Evolutionary conservation across 1,140 invertebrate genomes (phyloP), one percentile per base, ranked within the genome.

Genomic region (Hormaphis cornu): DNA sequence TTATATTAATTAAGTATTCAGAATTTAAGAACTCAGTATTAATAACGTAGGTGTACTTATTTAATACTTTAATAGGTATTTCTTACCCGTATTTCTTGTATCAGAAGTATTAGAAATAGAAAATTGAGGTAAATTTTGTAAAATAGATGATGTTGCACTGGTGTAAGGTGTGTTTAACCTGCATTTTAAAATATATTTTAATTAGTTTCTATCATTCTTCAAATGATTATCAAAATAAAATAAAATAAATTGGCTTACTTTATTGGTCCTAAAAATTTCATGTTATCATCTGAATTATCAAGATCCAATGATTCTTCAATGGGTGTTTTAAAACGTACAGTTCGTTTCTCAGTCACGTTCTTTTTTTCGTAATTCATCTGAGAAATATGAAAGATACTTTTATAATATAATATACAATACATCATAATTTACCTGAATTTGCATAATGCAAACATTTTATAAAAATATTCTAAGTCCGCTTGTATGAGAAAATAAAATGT

Each of bases 221-320:
- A 16, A 56, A 6, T 20, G 7, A 2, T 8, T 59, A 59, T 42
- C 9, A 26, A 26, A n/a, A 42, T 4, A 59, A 3, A 26, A 26
- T n/a, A 9, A 40, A 16, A 14, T 40, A 37, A 37, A 10, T 9
- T 20, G 5, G 18, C 58, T 61, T 44, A 66, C 61, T 66, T 66
- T 33, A 66, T 66, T 35, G 61, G 61, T 22, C 61, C 61, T 66
- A 66, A 66, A 48, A 66, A 66, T 28, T 66, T 66, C 44, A 48
- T 66, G 46, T 63, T 63, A 22, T 66, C 61, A 12, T 66, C 61
- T 3, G 61, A 48, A 35, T 50, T 16, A 46, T 48, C 28, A 9
- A 66, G 6, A 48, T 66, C 61, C 26, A 66, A 35, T 33, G 61
- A 66, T 12, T 66, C 61, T 66, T 66, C 61, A 30, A 66, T 66